phyloP scores from a whole-genome alignment of 2,888 invertebrate genomes.

The Cerastoderma edule region DNA sequence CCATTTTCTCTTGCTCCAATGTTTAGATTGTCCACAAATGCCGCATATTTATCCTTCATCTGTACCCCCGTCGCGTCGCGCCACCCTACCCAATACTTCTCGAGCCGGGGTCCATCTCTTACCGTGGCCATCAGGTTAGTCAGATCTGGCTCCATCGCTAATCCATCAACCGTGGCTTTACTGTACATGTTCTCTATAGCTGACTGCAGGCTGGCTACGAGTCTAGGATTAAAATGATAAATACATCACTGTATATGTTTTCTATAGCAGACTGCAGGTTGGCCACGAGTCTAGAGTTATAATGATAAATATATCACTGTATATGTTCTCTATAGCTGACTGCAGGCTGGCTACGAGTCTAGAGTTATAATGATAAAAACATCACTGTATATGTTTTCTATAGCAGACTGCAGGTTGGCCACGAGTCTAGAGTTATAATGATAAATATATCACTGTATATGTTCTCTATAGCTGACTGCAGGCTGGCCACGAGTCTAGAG shows the following conservation, averaged over 20 bases:
- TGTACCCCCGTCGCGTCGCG: slow-evolving; percentile 91
- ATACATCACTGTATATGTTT: neutral
- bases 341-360: neutral
- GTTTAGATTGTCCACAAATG: slow-evolving; percentile 91
- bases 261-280: neutral
- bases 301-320: neutral
- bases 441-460: too few species aligned
- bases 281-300: neutral
- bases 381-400: neutral
- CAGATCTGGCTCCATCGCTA: slow-evolving; percentile 76
- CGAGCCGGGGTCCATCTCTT: slow-evolving; percentile 89
- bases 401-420: neutral
- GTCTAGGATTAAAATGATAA: neutral
- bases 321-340: neutral
- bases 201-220: neutral
- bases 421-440: too few species aligned
- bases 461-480: too few species aligned
- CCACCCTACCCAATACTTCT: slow-evolving; percentile 92
- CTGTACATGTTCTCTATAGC: slow-evolving; percentile 52
- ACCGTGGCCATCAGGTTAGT: slow-evolving; percentile 70
- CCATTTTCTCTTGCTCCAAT: slow-evolving; percentile 90
- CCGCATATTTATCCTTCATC: slow-evolving; percentile 90
- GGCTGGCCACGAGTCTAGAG: too few species aligned
- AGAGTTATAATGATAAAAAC: neutral
- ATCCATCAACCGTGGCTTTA: slow-evolving; percentile 52